phyloP scores from a whole-genome alignment of 1,140 invertebrate genomes.

The Hirudo medicinalis region DNA sequence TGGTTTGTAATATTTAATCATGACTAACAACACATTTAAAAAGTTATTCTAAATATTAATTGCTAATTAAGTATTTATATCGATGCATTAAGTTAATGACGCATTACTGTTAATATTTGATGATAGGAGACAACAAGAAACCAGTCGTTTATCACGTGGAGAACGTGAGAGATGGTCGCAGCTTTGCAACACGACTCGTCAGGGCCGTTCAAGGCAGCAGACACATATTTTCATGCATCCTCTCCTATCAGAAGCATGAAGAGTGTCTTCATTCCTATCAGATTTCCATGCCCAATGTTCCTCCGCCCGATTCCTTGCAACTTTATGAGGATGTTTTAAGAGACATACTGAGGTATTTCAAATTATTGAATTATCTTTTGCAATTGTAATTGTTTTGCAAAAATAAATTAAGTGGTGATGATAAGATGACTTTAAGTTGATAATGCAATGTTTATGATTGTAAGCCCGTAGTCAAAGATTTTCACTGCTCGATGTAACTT shows the following conservation, averaged over 20 bases:
- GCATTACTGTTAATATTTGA: constrained; percentile 3
- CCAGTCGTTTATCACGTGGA: constrained; percentile 39
- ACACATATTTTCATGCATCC: constrained; percentile 36
- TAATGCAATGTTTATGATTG: no score
- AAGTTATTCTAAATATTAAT: background rate
- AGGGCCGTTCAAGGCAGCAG: constrained; percentile 37
- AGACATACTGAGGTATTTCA: constrained; percentile 23
- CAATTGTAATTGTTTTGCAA: background rate
- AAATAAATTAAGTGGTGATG: no score
- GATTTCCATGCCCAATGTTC: constrained; percentile 30
- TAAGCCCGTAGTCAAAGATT: no score
- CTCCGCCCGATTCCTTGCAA: constrained; percentile 28
- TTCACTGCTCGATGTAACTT: no score
- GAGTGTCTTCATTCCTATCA: constrained; percentile 29
- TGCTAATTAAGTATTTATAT: background rate
- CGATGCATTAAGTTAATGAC: background rate
- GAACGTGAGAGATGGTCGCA: constrained; percentile 35
- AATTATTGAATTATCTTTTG: no score
- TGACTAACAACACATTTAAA: background rate
- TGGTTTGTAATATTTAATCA: constrained; percentile 26
- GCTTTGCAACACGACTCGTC: constrained; percentile 34
- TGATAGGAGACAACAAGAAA: constrained; percentile 32
- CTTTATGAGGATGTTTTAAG: constrained; percentile 21
- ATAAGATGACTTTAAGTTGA: no score
- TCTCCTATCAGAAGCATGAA: constrained; percentile 38